Conservation (phyloP, 2,113 vertebrate genomes). For the Cebidichthys violaceus region DNA sequence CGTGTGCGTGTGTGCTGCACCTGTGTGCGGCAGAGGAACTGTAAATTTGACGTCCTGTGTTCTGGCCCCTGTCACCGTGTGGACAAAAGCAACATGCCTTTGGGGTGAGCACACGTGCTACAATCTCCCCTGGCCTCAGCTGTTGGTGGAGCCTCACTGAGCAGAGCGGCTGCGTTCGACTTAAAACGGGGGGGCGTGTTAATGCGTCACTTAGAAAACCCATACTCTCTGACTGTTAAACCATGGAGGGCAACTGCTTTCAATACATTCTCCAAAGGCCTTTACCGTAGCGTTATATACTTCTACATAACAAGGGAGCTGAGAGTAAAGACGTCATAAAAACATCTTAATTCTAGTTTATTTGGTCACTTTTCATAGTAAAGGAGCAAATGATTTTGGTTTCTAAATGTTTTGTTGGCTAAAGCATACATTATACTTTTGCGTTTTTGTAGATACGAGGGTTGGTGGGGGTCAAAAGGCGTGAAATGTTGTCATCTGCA, state of each 20-base stretch:
- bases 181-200: constrained; percentile 38
- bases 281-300: background rate
- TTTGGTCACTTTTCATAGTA: background rate
- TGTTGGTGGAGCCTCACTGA: constrained; percentile 67
- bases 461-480: background rate
- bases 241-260: constrained; percentile 55
- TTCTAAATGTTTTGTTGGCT: background rate
- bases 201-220: constrained; percentile 38
- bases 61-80: constrained; percentile 25
- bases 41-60: constrained; percentile 53
- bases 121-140: constrained; percentile 72
- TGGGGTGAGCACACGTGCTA: constrained; percentile 72
- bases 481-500: background rate
- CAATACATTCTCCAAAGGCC: constrained; percentile 54
- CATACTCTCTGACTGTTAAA: constrained; percentile 42
- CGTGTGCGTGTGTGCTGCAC: constrained; percentile 16
- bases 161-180: constrained; percentile 28
- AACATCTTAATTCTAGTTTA: background rate
- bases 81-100: constrained; percentile 77
- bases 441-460: background rate
- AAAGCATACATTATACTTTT: background rate
- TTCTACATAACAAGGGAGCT: background rate
- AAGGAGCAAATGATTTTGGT: background rate
- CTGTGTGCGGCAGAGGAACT: constrained; percentile 21
- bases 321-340: background rate